A percentile compares a stretch with the other conserved stretches of the same genome.
These are phyloP conservation scores for Vombatus ursinus DNA, from an alignment of 2,113 vertebrate species.

Conservation along the genomic window DNA sequence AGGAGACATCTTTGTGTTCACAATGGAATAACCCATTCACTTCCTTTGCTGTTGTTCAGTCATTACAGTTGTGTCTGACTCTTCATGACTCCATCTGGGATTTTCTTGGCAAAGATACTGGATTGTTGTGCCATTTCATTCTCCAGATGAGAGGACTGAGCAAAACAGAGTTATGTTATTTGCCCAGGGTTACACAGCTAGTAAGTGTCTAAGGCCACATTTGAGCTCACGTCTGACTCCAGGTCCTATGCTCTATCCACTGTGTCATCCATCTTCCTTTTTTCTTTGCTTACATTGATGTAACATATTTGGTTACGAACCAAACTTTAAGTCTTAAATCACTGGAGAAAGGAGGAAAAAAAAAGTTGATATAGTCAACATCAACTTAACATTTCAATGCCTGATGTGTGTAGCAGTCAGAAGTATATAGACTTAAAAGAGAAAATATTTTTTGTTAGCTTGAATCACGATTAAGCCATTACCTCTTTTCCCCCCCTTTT, in stretches of 20 bases:
- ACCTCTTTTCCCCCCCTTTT: background rate
- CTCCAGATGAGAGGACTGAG: background rate
- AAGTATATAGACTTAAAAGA: constrained; percentile 55
- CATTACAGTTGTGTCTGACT: background rate
- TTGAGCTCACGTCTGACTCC: background rate
- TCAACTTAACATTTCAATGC: constrained; percentile 6
- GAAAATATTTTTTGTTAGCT: constrained; percentile 40
- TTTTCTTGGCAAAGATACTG: background rate
- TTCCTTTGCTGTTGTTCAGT: constrained; percentile 7
- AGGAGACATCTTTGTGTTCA: background rate
- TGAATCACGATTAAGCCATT: constrained; percentile 31
- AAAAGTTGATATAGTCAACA: constrained; percentile 10
- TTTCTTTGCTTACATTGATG: background rate
- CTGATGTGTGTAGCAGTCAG: background rate
- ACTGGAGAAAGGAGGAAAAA: constrained; percentile 22
- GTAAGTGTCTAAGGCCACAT: background rate
- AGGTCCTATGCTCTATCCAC: background rate
- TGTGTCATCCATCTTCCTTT: background rate
- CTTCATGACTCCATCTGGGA: background rate
- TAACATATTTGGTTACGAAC: constrained; percentile 4
- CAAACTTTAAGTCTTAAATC: background rate
- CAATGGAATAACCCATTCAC: background rate
- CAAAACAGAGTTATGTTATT: background rate
- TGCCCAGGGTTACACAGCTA: background rate
- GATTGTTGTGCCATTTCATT: background rate